Evolutionary conservation across 2,113 vertebrate genomes (phyloP), one percentile per base, ranked within the genome.

Genomic region (Oceanodroma tethys): DNA sequence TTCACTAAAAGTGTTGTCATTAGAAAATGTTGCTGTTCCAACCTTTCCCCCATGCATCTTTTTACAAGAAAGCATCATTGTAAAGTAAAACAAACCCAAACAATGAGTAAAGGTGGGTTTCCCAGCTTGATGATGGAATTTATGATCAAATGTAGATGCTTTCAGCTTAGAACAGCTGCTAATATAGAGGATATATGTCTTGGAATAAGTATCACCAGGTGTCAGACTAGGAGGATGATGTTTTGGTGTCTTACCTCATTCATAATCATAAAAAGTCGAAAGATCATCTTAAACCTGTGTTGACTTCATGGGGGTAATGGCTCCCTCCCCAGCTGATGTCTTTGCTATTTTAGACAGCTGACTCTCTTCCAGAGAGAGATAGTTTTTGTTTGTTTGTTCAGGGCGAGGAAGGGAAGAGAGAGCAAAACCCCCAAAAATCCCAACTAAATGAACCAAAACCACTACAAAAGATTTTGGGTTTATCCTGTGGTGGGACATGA

Each of bases 391-490:
- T 96, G 32, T 94, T 93, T 91, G 30, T 76, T 92, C 90, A 88
- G 74, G 30, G 20, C 2, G 6, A 91, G 81, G 84, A 84, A 88
- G 34, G 27, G 45, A 86, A 83, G 58, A 94, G 47, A 95, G 86
- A 95, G 40, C 3, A 90, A 93, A 91, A 20, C 9, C 43, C 70
- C 88, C 74, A 7, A 76, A 94, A 94, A 93, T 95, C 45, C 38
- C 71, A 80, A 42, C 70, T 85, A 86, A 85, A 83, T 76, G 78
- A 94, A 96, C 20, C 40, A 95, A 96, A 96, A 90, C 96, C 96
- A 97, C 96, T 92, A 95, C 85, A 94, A 88, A 96, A 91, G 81
- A 56, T 2, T 76, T 82, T 88, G 73, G 26, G 9, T 90, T 90
- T 91, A 53, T 93, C 29, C 36, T 90, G 90, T 93, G 90, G 92